Evolutionary conservation across 2,797 vertebrate genomes (phyloP).

Genomic region (Lycodopsis pacificus): DNA sequence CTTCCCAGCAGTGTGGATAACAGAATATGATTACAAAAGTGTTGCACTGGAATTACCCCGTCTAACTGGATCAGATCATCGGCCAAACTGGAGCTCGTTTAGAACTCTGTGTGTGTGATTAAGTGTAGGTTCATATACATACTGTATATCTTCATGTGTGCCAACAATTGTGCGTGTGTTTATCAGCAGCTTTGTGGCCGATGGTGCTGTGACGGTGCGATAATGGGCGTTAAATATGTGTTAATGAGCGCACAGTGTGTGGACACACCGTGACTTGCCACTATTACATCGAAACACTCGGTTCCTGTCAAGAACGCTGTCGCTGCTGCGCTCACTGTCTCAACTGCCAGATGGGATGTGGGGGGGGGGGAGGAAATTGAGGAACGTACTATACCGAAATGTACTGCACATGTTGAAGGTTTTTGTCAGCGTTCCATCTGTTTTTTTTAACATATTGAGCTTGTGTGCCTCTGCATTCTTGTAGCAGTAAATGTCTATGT

Average conservation of each 20-base stretch:
- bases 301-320: slow-evolving; percentile 42
- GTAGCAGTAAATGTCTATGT: slow-evolving; percentile 25
- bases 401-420: slow-evolving; percentile 65
- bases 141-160: neutral
- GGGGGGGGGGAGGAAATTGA: neutral
- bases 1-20: slow-evolving; percentile 27
- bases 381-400: slow-evolving; percentile 37
- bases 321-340: slow-evolving; percentile 26
- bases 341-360: slow-evolving; percentile 53
- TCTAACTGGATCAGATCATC: slow-evolving; percentile 16
- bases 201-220: slow-evolving; percentile 34
- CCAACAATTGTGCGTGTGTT: neutral
- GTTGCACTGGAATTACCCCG: slow-evolving; percentile 20
- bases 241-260: slow-evolving; percentile 52
- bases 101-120: neutral
- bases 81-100: neutral
- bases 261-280: slow-evolving; percentile 30
- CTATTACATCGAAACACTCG: slow-evolving; percentile 53
- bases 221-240: slow-evolving; percentile 59
- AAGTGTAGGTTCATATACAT: neutral
- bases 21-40: slow-evolving; percentile 23
- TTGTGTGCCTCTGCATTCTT: slow-evolving; percentile 51
- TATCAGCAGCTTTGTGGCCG: slow-evolving; percentile 21
- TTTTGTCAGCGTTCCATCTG: slow-evolving; percentile 67
- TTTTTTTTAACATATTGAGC: slow-evolving; percentile 59